A percentile compares a stretch with the other conserved stretches of the same genome.
Conservation (phyloP, 2,113 vertebrate species). For the Stigmatopora argus region DNA sequence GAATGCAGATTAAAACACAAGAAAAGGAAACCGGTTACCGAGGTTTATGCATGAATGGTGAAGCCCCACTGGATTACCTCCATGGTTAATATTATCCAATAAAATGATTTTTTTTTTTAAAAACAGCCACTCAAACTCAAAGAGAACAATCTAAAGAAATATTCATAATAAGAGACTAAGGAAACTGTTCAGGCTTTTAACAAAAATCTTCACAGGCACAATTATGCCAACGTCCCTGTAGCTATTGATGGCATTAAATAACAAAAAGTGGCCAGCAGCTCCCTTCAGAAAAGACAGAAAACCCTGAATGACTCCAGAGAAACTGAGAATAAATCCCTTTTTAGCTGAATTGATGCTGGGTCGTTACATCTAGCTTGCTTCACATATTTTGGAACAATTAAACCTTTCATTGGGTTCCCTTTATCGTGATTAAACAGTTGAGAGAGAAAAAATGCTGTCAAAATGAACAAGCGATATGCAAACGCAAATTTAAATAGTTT, state of each 20-base stretch:
- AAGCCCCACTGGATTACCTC: background rate
- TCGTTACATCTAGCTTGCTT: conserved; percentile 37
- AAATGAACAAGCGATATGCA: conserved; percentile 17
- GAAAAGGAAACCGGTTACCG: conserved; percentile 22
- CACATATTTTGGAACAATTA: conserved; percentile 48
- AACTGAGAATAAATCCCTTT: conserved; percentile 30
- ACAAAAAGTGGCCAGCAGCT: conserved; percentile 18
- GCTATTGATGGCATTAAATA: conserved; percentile 22
- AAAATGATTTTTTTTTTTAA: background rate
- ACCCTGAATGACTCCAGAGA: conserved; percentile 38
- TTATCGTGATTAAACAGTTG: conserved; percentile 2
- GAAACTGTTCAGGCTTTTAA: conserved; percentile 14
- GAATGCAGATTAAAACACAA: conserved; percentile 65
- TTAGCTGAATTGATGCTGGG: conserved; percentile 36
- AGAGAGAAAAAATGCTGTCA: conserved; percentile 5
- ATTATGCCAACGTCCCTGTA: conserved; percentile 19
- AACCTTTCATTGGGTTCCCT: conserved; percentile 32
- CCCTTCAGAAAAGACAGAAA: conserved; percentile 8
- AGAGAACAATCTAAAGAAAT: conserved; percentile 9
- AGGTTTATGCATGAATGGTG: background rate
- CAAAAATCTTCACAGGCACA: conserved; percentile 19
- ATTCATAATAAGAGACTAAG: conserved; percentile 9
- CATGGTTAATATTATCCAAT: background rate
- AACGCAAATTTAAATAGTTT: background rate
- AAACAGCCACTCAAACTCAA: background rate